Percentiles rank a stretch among this genome's conserved stretches.
phyloP scores from a whole-genome alignment of 2,113 vertebrate genomes.

The Hiodon alosoides region DNA sequence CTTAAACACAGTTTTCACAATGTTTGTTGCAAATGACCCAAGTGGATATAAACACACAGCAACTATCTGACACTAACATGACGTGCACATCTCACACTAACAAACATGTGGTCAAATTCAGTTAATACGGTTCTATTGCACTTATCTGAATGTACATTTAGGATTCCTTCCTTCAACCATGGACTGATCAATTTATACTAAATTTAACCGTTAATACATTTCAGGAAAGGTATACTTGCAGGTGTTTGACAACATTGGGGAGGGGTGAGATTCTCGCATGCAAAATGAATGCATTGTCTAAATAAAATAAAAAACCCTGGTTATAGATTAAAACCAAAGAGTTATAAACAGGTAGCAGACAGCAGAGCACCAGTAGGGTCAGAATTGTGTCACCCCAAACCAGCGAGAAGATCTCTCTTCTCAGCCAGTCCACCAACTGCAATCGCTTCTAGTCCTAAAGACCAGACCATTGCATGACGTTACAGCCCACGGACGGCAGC shows the following conservation, averaged over 20 bases:
- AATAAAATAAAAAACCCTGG: not conserved
- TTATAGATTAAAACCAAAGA: not conserved
- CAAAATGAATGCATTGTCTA: not conserved
- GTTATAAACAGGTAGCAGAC: not conserved
- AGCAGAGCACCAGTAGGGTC: not conserved
- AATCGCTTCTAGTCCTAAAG: not conserved
- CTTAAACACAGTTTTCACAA: not conserved
- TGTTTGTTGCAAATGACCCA: not conserved
- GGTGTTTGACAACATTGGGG: constrained; percentile 56
- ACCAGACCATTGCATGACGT: not conserved
- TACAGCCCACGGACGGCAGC: not conserved
- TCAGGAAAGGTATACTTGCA: constrained; percentile 27
- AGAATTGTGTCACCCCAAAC: not conserved
- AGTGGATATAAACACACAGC: too few relatives aligned
- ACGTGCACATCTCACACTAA: not conserved
- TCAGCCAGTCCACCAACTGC: not conserved
- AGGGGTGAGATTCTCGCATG: not conserved
- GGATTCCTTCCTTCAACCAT: not conserved
- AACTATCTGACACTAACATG: not conserved
- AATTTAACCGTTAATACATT: too few relatives aligned
- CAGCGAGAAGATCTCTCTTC: not conserved
- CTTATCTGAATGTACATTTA: not conserved
- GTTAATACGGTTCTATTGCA: not conserved
- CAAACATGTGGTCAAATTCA: not conserved
- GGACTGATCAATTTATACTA: not conserved